These are phyloP conservation scores for Coracias cyanogaster DNA, from an alignment of 2,797 vertebrate genomes.

Conservation along the genomic window DNA sequence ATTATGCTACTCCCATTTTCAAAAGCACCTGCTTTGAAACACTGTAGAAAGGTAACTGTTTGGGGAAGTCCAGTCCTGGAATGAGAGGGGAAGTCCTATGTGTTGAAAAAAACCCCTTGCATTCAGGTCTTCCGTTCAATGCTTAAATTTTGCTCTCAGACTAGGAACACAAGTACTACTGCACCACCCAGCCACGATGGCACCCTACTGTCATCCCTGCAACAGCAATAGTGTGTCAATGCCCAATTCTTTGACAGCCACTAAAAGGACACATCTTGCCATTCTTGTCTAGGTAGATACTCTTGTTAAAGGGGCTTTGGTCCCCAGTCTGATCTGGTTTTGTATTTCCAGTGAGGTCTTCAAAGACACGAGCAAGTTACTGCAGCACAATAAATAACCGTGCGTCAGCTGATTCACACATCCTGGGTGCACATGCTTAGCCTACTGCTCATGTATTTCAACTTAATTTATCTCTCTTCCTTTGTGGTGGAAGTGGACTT, in stretches of 20 bases:
- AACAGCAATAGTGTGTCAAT: background rate
- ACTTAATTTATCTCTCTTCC: background rate
- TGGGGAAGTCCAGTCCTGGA: background rate
- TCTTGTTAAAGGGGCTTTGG: background rate
- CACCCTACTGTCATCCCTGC: background rate
- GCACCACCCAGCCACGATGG: background rate
- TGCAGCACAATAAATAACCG: background rate
- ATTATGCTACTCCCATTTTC: background rate
- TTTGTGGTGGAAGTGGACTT: too few species aligned
- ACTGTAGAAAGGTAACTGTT: background rate
- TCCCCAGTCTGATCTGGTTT: background rate
- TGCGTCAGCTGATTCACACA: background rate
- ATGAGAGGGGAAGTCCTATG: background rate
- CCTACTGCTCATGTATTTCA: background rate
- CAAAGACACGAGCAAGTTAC: background rate
- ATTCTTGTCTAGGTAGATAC: background rate
- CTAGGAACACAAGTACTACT: background rate
- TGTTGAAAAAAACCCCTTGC: background rate
- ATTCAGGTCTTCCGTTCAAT: background rate
- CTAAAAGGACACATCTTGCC: background rate
- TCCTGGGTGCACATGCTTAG: background rate
- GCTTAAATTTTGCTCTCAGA: background rate
- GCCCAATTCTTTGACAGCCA: background rate
- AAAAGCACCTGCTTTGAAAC: background rate
- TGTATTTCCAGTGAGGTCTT: background rate